Evolutionary conservation across 2,113 vertebrate species (phyloP).

Genomic region (Polypterus senegalus): DNA sequence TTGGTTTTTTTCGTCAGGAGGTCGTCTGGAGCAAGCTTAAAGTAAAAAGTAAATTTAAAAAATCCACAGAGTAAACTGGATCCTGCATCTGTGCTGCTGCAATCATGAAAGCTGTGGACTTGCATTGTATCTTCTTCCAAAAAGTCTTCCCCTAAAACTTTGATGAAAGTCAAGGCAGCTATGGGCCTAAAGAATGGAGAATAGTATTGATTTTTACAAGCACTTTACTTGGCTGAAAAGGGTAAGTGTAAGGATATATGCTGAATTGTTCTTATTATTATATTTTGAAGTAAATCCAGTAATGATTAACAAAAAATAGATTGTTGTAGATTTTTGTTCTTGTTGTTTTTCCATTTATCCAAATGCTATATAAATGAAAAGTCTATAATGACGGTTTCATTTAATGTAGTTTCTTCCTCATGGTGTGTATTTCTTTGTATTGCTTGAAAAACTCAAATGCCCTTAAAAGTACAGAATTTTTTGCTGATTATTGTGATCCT

Average conservation of each 20-base stretch:
- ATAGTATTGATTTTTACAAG: slow-evolving; percentile 91
- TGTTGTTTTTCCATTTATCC: neutral
- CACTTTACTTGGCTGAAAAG: slow-evolving; percentile 91
- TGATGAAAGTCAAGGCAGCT: slow-evolving; percentile 51
- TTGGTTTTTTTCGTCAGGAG: slow-evolving; percentile 36
- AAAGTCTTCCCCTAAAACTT: slow-evolving; percentile 27
- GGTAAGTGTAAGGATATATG: slow-evolving; percentile 59
- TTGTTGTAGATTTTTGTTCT: neutral
- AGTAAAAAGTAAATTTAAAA: slow-evolving; percentile 24
- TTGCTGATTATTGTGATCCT: neutral
- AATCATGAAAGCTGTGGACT: slow-evolving; percentile 28
- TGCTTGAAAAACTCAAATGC: neutral
- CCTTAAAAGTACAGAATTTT: neutral
- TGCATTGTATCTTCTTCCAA: slow-evolving; percentile 30
- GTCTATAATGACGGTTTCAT: slow-evolving; percentile 35
- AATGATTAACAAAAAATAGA: neutral
- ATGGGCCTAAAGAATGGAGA: slow-evolving; percentile 92
- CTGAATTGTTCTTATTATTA: neutral
- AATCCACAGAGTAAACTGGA: slow-evolving; percentile 33
- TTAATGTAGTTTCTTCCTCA: slow-evolving; percentile 45
- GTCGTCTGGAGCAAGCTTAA: slow-evolving; percentile 36
- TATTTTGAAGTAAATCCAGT: neutral
- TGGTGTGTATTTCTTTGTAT: neutral
- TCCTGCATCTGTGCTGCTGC: slow-evolving; percentile 22
- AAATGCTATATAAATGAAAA: slow-evolving; percentile 1